Evolutionary conservation across 1,140 invertebrate species (phyloP), one percentile per base, ranked within the genome.

Genomic region (Eupristina koningsbergeri): DNA sequence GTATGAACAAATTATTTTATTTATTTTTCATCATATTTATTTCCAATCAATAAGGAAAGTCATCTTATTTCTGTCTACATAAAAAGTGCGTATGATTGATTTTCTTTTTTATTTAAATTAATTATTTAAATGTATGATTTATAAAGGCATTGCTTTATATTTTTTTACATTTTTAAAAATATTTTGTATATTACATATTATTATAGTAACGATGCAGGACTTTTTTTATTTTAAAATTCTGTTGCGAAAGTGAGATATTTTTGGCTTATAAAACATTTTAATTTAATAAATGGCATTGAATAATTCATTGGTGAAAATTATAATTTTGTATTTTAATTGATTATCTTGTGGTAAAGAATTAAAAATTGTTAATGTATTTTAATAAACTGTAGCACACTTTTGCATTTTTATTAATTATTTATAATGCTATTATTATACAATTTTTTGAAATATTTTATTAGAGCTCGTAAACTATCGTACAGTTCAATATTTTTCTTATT

Each of bases 241-340:
- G 5, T 58, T 13, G 19, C 19, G 29, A 34, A 34, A 17, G 13
- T 22, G 26, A 36, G 26, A 36, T 22, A 6, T 13, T 63, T 26
- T 22, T 39, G 3, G 22, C 3, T 64, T 34, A 9, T 45, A 39
- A 78, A 76, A 34, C 58, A 53, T 64, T 64, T 31, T 31, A 31
- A 64, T 34, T 34, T 63, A n/a, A 63, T 63, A 3, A n/a, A 63
- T 29, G 0, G n/a, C 3, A 31, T 64, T 64, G 61, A 64, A 34
- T 69, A 39, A 69, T 39, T 69, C 64, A 69, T 69, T 39, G 34
- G 34, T 39, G 64, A 69, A 69, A 69, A 69, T 39, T 69, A 29
- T 31, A 34, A n/a, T 31, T 67, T 11, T n/a, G 6, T 61, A 34
- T 64, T 64, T 58, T 58, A 58, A 58, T 58, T 58, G 19, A 3